A percentile compares a stretch with the other conserved stretches of the same genome.
Conservation (phyloP, 2,797 vertebrate species). For the Eupleurogrammus muticus region DNA sequence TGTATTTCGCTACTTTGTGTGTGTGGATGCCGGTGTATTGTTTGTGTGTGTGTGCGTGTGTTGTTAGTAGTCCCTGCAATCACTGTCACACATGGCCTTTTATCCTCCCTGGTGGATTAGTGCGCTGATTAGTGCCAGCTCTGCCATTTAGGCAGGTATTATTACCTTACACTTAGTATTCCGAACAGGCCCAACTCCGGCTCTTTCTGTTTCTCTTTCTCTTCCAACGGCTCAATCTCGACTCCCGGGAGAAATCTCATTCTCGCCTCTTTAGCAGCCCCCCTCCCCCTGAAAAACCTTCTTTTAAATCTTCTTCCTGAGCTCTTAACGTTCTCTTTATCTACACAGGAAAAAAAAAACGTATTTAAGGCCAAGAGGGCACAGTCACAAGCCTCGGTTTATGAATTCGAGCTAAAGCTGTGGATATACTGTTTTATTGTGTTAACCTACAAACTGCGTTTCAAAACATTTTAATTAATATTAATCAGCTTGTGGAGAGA, state of each 20-base stretch:
- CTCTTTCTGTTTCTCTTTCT: slow-evolving; percentile 48
- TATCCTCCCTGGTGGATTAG: slow-evolving; percentile 70
- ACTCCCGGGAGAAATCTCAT: slow-evolving; percentile 64
- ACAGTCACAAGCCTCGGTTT: slow-evolving; percentile 56
- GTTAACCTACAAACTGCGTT: slow-evolving; percentile 30
- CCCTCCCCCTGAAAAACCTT: slow-evolving; percentile 46
- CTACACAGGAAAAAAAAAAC: slow-evolving; percentile 55
- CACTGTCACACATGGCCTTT: slow-evolving; percentile 71
- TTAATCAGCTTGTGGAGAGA: not conserved
- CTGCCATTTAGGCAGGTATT: slow-evolving; percentile 75
- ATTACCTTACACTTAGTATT: slow-evolving; percentile 75
- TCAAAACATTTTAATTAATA: not conserved
- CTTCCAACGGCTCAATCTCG: slow-evolving; percentile 59
- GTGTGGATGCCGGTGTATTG: slow-evolving; percentile 14
- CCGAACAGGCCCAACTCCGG: slow-evolving; percentile 57
- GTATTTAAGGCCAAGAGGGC: slow-evolving; percentile 68
- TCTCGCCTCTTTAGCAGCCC: slow-evolving; percentile 63
- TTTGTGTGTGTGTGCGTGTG: slow-evolving; percentile 31
- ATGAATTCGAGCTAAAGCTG: slow-evolving; percentile 69
- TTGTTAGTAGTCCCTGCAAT: slow-evolving; percentile 63
- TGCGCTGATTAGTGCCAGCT: slow-evolving; percentile 77
- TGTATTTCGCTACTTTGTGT: slow-evolving; percentile 23
- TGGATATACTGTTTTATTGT: slow-evolving; percentile 20
- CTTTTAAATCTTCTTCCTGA: slow-evolving; percentile 64
- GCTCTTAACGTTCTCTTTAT: slow-evolving; percentile 70